Conservation (phyloP, 2,113 vertebrate species). For the Cebidichthys violaceus region DNA sequence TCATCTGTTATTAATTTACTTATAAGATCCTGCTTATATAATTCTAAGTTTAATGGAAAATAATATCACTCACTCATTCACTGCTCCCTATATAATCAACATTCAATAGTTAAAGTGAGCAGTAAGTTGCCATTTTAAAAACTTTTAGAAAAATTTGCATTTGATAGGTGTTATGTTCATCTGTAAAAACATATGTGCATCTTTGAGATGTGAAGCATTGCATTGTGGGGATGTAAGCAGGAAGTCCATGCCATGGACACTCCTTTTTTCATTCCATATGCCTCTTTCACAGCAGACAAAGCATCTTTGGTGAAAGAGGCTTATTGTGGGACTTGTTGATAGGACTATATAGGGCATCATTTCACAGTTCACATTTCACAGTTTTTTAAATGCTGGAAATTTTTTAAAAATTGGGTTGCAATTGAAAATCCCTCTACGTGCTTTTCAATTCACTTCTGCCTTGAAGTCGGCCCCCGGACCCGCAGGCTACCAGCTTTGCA, state of each 20-base stretch:
- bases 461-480: not conserved
- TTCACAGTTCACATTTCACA: not conserved
- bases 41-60: no score
- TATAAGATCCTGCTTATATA: no score
- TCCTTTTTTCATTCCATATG: not conserved
- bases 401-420: not conserved
- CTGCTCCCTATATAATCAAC: not conserved
- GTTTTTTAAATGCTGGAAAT: not conserved
- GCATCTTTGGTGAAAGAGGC: not conserved
- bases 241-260: not conserved
- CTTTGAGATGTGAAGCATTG: not conserved
- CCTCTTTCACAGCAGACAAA: not conserved
- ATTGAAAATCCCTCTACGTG: no score
- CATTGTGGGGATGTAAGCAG: not conserved
- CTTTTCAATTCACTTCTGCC: not conserved
- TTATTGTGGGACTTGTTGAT: not conserved
- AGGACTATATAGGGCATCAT: not conserved
- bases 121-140: not conserved
- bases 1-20: no score
- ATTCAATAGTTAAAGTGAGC: not conserved
- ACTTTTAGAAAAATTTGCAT: not conserved
- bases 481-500: not conserved
- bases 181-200: not conserved
- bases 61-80: not conserved
- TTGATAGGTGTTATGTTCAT: not conserved